Evolutionary conservation across 2,797 vertebrate genomes (phyloP).

Genomic region (Phrynocephalus forsythii): DNA sequence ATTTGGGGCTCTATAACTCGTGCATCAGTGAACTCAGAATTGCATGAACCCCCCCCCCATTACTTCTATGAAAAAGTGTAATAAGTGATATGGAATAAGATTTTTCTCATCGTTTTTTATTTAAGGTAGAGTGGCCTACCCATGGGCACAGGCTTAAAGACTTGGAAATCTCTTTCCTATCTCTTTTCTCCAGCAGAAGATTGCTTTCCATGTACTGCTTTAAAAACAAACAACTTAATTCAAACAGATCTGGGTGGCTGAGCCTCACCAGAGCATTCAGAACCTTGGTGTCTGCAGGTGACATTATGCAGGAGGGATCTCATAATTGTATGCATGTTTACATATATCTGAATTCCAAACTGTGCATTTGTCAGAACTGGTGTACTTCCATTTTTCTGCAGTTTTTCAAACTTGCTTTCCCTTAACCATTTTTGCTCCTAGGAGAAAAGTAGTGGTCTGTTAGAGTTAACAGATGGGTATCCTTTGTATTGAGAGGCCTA

Average conservation of each 20-base stretch:
- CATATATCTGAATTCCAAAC: constrained; percentile 71
- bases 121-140: neutral
- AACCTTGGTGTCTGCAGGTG: constrained; percentile 7
- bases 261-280: neutral
- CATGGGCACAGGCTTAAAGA: neutral
- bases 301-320: constrained; percentile 61
- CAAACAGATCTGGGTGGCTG: constrained; percentile 35
- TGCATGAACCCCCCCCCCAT: neutral
- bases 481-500: neutral
- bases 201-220: neutral
- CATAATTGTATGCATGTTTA: constrained; percentile 71
- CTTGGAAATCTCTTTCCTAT: neutral
- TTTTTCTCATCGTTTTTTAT: neutral
- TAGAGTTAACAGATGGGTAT: rapidly evolving
- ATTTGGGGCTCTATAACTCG: neutral
- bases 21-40: neutral
- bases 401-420: constrained; percentile 40
- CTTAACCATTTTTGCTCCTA: constrained; percentile 48
- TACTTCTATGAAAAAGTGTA: neutral
- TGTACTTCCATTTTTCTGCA: constrained; percentile 61
- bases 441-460: constrained; percentile 18
- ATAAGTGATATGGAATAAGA: neutral
- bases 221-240: constrained; percentile 23
- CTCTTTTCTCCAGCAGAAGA: constrained; percentile 2
- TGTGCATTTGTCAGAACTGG: constrained; percentile 69